Evolutionary conservation across 1,140 invertebrate genomes (phyloP), one percentile per base, ranked within the genome.

Genomic region (Scaptodrosophila lebanonensis): DNA sequence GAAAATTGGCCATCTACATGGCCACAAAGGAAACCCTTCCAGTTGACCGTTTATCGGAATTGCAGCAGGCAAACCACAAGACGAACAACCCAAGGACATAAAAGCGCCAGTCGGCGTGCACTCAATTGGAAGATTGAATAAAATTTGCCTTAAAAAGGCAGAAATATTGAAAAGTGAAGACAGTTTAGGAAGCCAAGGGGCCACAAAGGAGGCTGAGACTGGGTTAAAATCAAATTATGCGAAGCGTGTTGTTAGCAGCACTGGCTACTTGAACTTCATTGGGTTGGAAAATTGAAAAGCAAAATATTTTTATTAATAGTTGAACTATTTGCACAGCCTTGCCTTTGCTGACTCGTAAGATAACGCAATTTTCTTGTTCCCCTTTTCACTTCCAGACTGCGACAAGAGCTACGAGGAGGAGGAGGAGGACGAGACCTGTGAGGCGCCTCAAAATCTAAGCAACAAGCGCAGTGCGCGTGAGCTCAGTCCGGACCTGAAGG

Each of bases 111-210:
- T 29, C 35, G 36, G 58, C 48, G 51, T 33, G 50, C 83, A 84
- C 56, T 85, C 83, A 82, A 64, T 83, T 82, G 83, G 83, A 85
- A 85, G 83, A 86, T 85, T 85, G 83, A 85, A 85, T 85, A 85
- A 85, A 85, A 85, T 85, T 85, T 85, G 83, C 61, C 68, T 85
- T 72, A 66, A 79, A 75, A 77, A 71, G 57, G 52, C 47, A 40
- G 25, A 62, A 40, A 50, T 65, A 60, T 53, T 42, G 32, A 66
- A 52, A 59, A 27, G 32, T 48, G 20, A 42, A 3, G 4, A 5
- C n/a, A 29, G 33, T 20, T 2, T 6, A 6, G 16, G 0, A 7
- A 5, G 22, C 22, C 22, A 8, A 4, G 8, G 3, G 8, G 22
- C 8, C 3, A 25, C 22, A 25, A 25, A 4, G 22, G n/a, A 25